Percentiles rank a stretch among this genome's conserved stretches.
Evolutionary conservation across 2,113 vertebrate genomes (phyloP).

Genomic region (Dinomys branickii): DNA sequence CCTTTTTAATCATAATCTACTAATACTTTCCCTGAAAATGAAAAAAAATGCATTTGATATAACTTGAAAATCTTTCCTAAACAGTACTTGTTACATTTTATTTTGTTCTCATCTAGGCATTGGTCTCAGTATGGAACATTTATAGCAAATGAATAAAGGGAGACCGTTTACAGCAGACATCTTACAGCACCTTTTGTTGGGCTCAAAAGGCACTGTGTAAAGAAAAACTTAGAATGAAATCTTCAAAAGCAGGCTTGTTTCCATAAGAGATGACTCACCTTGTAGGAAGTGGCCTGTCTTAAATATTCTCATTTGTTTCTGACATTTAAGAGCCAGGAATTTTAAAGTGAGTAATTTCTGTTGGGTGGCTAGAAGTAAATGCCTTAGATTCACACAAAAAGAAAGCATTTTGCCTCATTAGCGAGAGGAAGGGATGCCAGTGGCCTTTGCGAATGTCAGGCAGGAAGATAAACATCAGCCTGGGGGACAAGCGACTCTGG

Average conservation of each 20-base stretch:
- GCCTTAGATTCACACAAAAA: slow-evolving; percentile 51
- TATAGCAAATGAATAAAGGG: slow-evolving; percentile 42
- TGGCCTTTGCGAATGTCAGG: slow-evolving; percentile 63
- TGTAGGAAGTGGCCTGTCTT: slow-evolving; percentile 73
- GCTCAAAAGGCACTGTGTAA: slow-evolving; percentile 37
- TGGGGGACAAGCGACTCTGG: not conserved
- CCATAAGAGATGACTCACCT: slow-evolving; percentile 70
- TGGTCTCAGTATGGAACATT: not conserved
- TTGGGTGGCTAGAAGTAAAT: slow-evolving; percentile 64
- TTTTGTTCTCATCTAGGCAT: slow-evolving; percentile 4
- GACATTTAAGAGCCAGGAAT: slow-evolving; percentile 73
- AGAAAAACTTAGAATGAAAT: slow-evolving; percentile 63
- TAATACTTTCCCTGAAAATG: not conserved
- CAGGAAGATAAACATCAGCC: slow-evolving; percentile 48
- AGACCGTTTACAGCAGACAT: not conserved
- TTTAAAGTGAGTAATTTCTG: slow-evolving; percentile 75
- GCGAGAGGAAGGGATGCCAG: not conserved
- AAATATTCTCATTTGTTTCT: slow-evolving; percentile 66
- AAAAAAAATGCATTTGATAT: not conserved
- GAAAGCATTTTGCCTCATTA: slow-evolving; percentile 55
- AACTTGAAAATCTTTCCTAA: slow-evolving; percentile 12
- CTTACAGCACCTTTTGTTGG: slow-evolving; percentile 1
- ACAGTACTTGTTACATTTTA: not conserved
- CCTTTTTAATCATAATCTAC: slow-evolving; percentile 36
- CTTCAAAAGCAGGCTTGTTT: slow-evolving; percentile 66